These are phyloP conservation scores for Papilio dardanus DNA, from an alignment of 1,140 invertebrate species.

Conservation along the genomic window DNA sequence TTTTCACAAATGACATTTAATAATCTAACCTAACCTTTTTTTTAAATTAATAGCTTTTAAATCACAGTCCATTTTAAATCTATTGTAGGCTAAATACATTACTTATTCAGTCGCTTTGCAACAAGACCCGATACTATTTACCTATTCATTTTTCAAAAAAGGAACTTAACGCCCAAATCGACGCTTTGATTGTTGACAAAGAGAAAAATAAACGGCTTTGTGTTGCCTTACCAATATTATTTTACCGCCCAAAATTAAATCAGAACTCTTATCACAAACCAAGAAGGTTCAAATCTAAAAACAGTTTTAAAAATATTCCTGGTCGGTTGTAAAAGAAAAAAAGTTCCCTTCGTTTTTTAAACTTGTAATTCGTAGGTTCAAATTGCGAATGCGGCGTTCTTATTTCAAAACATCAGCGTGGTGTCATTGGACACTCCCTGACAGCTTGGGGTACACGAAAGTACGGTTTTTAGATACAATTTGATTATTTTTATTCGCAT, in stretches of 20 bases:
- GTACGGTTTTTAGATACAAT: conserved; percentile 42
- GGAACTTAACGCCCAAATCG: conserved; percentile 81
- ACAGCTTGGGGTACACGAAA: conserved; percentile 52
- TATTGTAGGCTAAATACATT: conserved; percentile 45
- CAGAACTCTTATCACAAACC: conserved; percentile 31
- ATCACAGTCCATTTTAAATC: conserved; percentile 38
- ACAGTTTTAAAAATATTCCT: background rate
- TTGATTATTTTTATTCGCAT: conserved; percentile 2
- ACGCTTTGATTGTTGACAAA: conserved; percentile 76
- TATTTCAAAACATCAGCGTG: conserved; percentile 80
- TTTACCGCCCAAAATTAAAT: conserved; percentile 32
- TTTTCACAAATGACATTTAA: background rate
- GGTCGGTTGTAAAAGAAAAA: conserved; percentile 60
- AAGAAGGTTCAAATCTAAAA: conserved; percentile 45
- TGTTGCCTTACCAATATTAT: conserved; percentile 64
- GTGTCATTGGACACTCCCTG: conserved; percentile 79
- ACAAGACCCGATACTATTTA: conserved; percentile 77
- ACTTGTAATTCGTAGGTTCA: conserved; percentile 81
- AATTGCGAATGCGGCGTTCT: conserved; percentile 79
- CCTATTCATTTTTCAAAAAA: conserved; percentile 82
- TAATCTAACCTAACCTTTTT: conserved; percentile 1
- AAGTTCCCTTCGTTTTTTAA: conserved; percentile 77
- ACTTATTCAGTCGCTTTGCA: conserved; percentile 66
- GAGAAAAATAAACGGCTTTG: conserved; percentile 81
- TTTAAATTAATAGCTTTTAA: conserved; percentile 24